A percentile compares a stretch with the other conserved stretches of the same genome.
Conservation (phyloP, 2,113 vertebrate species). For the Tragelaphus buxtoni region DNA sequence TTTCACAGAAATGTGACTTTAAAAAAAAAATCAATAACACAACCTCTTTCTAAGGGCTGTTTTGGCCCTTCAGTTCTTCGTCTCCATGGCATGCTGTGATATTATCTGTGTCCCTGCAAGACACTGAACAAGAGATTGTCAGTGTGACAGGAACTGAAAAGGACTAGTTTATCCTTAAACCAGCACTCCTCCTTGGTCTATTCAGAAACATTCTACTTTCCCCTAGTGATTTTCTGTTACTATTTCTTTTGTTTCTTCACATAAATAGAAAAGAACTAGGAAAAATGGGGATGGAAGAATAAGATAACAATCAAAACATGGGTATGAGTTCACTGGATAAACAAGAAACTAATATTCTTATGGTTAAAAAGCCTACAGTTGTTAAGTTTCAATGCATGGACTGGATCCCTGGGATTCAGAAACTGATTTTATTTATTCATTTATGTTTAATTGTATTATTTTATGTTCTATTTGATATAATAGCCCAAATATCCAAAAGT, state of each 20-base stretch:
- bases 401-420: neutral
- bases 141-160: slow-evolving; percentile 58
- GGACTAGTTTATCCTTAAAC: slow-evolving; percentile 48
- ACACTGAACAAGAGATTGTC: slow-evolving; percentile 70
- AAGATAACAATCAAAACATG: neutral
- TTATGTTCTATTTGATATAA: neutral
- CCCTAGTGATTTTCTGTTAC: neutral
- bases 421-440: neutral
- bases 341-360: neutral
- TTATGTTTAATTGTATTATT: neutral
- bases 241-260: slow-evolving; percentile 40
- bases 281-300: neutral
- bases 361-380: neutral
- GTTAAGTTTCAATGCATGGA: neutral
- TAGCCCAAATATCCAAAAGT: neutral
- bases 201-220: slow-evolving; percentile 49
- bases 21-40: slow-evolving; percentile 60
- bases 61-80: slow-evolving; percentile 59
- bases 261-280: neutral
- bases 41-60: slow-evolving; percentile 7
- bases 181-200: slow-evolving; percentile 8
- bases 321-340: neutral
- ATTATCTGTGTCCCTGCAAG: slow-evolving; percentile 69
- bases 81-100: slow-evolving; percentile 66
- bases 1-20: slow-evolving; percentile 49